Evolutionary conservation across 1,140 invertebrate species (phyloP).

Genomic region (Drosophila tristis): DNA sequence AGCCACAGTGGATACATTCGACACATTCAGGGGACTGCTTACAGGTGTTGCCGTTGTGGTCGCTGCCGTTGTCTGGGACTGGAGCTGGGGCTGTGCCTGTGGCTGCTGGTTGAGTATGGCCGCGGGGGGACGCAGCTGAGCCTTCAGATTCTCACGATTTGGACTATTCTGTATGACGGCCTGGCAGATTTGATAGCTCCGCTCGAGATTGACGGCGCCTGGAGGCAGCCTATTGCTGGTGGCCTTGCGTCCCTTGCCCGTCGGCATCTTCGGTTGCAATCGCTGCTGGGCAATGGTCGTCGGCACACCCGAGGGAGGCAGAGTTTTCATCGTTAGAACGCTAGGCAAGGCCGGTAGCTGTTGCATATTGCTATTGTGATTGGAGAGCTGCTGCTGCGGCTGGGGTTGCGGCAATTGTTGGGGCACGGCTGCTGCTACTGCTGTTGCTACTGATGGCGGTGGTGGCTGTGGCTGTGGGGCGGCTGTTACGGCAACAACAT

Average conservation of each 20-base stretch:
- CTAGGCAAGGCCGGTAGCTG: constrained; percentile 44
- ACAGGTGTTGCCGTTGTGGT: constrained; percentile 17
- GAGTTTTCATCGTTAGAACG: constrained; percentile 76
- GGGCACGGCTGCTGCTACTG: constrained; percentile 35
- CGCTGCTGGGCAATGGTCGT: constrained; percentile 83
- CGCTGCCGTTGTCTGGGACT: constrained; percentile 31
- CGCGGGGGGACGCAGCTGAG: constrained; percentile 92
- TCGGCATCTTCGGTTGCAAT: constrained; percentile 75
- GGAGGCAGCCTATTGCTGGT: constrained; percentile 90
- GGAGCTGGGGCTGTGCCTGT: constrained; percentile 57
- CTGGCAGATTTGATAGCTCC: constrained; percentile 98
- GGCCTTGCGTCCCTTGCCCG: constrained; percentile 84
- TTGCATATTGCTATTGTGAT: constrained; percentile 47
- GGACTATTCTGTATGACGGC: constrained; percentile 96
- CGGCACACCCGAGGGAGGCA: constrained; percentile 84
- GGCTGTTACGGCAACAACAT: constrained; percentile 60
- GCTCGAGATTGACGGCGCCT: constrained; percentile 94
- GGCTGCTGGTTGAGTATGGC: constrained; percentile 85
- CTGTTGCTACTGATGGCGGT: constrained; percentile 36
- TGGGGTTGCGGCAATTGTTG: background rate
- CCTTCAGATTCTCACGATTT: constrained; percentile 93
- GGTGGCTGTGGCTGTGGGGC: constrained; percentile 51
- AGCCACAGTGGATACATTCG: constrained; percentile 62
- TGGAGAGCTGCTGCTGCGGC: constrained; percentile 31
- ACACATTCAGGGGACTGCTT: constrained; percentile 36